A percentile compares a stretch with the other conserved stretches of the same genome.
These are phyloP conservation scores for Vanacampus margaritifer DNA, from an alignment of 2,113 vertebrate species.

Conservation along the genomic window DNA sequence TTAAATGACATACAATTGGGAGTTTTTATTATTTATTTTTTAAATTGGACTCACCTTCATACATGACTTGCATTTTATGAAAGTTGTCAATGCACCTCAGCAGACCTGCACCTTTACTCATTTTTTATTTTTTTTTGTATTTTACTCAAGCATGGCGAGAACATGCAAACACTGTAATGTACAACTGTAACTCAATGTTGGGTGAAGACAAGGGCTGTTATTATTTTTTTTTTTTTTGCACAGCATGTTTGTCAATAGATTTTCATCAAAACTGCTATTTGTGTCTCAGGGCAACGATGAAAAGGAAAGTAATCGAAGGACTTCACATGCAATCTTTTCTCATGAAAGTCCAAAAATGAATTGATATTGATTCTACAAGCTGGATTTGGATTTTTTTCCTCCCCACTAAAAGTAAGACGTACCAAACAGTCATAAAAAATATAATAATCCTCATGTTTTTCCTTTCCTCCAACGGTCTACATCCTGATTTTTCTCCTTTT, in stretches of 20 bases:
- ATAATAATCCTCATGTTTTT: conserved; percentile 32
- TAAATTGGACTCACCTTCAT: no score
- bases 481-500: conserved; percentile 33
- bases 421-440: conserved; percentile 34
- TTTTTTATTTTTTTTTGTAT: no score
- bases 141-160: conserved; percentile 7
- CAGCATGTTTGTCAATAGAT: conserved; percentile 23
- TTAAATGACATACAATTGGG: no score
- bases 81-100: neutral
- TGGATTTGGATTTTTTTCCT: conserved; percentile 34
- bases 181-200: neutral
- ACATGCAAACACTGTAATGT: no score
- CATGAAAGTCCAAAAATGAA: conserved; percentile 40
- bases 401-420: conserved; percentile 33
- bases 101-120: no score
- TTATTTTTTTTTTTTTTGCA: neutral
- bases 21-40: no score
- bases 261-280: conserved; percentile 43
- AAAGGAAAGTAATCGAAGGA: conserved; percentile 44
- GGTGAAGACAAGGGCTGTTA: no score
- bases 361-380: conserved; percentile 47
- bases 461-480: conserved; percentile 38
- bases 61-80: no score
- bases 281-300: conserved; percentile 42
- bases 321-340: conserved; percentile 46